These are phyloP conservation scores for Sebastes vulpes DNA, from an alignment of 2,797 vertebrate genomes.

Conservation along the genomic window DNA sequence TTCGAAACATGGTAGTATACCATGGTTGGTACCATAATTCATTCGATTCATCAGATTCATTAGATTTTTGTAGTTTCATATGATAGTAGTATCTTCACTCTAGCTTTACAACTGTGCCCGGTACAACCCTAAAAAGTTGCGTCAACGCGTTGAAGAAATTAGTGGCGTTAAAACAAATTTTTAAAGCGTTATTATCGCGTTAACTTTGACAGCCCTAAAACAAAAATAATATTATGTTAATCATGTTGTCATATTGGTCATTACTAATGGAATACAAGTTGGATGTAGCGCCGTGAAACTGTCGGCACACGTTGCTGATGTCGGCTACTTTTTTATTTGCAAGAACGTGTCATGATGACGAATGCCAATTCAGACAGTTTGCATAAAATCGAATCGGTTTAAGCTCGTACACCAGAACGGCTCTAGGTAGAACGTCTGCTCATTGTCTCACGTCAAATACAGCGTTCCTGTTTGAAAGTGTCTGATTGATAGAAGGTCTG, in stretches of 20 bases:
- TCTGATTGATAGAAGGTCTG: not conserved
- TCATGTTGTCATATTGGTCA: not conserved
- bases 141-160: no score
- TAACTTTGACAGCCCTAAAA: no score
- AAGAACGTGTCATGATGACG: not conserved
- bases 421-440: not conserved
- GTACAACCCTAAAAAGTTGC: no score
- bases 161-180: no score
- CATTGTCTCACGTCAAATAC: not conserved
- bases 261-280: not conserved
- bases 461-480: not conserved
- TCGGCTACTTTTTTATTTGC: not conserved
- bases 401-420: not conserved
- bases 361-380: not conserved
- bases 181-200: no score
- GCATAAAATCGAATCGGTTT: not conserved
- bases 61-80: no score
- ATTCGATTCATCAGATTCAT: no score
- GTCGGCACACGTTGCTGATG: not conserved
- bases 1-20: no score
- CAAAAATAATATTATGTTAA: no score
- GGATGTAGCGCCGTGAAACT: not conserved
- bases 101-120: no score
- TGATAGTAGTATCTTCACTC: no score
- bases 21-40: no score